Base-by-base conservation (phyloP, 2,797 vertebrate species). In the Pseudochromis fuscus region DNA sequence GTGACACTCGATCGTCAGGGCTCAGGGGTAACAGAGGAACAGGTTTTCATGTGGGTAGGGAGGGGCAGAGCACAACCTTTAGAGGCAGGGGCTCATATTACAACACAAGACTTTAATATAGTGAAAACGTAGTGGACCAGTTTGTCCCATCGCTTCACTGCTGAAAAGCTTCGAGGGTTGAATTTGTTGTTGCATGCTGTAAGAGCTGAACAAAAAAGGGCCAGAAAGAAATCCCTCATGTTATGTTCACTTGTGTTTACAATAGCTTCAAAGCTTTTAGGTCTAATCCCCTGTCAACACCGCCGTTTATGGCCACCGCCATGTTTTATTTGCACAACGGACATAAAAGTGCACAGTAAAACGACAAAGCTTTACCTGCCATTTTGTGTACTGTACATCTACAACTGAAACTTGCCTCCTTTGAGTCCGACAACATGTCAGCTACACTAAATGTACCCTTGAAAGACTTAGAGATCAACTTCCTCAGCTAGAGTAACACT, bases 31-130 rank as follows among this genome's bases (percentile, higher is more conserved):
- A 79, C 76, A 72, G 58, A 79, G 81, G 81, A 90, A 91, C 91
- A 85, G 88, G 91, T 91, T 91, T 88, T 88, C 48, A 45, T 57
- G 62, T 24, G 62, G 59, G 60, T 25, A 72, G 81, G 85, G 82
- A 86, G 81, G 79, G 84, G 83, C 77, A 27, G 50, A 57, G 62
- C 59, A 31, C 64, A 74, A 72, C 82, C 78, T 79, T 79, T 59
- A 33, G 72, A 84, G 70, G 67, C 73, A n/a, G 50, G 53, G 67
- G 68, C 66, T 91, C 87, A 31, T 1, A 44, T 92, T 93, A 87
- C 91, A 85, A 52, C 66, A 50, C 74, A 49, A 31, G 53, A 31
- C 77, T 77, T 63, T 27, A 67, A 68, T 76, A 53, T 63, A 58
- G 44, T 79, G 70, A 58, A 83, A 75, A 63, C 82, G 42, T 44